These are phyloP conservation scores for Bubo bubo DNA, from an alignment of 2,113 vertebrate species.

Conservation along the genomic window DNA sequence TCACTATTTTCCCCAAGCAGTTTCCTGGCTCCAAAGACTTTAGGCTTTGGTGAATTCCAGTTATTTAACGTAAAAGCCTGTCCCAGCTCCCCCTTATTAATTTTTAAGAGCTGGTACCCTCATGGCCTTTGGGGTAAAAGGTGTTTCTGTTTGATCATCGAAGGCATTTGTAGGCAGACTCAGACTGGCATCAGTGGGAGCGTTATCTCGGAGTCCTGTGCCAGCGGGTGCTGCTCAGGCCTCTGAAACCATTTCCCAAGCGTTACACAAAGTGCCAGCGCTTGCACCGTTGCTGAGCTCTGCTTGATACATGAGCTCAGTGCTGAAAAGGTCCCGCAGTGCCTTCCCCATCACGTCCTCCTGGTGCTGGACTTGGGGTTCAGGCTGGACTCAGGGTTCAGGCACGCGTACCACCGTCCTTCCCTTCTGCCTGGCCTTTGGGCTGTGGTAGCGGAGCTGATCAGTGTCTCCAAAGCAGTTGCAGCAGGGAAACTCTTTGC, in stretches of 20 bases:
- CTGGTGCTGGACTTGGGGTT: background rate
- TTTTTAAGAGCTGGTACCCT: background rate
- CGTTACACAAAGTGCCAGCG: too few relatives aligned
- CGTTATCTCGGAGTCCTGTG: rapidly evolving
- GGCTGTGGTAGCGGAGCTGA: background rate
- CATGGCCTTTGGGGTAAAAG: background rate
- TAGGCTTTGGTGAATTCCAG: background rate
- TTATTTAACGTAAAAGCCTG: background rate
- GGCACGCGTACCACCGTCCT: rapidly evolving
- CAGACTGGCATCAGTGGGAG: background rate
- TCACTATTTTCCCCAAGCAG: background rate
- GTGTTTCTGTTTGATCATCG: background rate
- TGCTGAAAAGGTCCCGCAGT: background rate
- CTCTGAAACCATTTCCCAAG: background rate
- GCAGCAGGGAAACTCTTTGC: background rate
- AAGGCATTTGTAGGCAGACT: too few relatives aligned
- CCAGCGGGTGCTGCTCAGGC: background rate
- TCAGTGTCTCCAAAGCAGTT: rapidly evolving
- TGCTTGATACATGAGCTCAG: rapidly evolving
- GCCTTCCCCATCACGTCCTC: background rate
- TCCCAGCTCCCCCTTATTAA: background rate
- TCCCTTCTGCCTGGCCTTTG: background rate
- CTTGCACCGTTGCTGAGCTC: background rate
- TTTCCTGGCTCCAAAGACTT: background rate
- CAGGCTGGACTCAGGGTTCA: background rate